These are phyloP conservation scores for Tipula unca DNA, from an alignment of 2,888 invertebrate genomes.

Conservation along the genomic window DNA sequence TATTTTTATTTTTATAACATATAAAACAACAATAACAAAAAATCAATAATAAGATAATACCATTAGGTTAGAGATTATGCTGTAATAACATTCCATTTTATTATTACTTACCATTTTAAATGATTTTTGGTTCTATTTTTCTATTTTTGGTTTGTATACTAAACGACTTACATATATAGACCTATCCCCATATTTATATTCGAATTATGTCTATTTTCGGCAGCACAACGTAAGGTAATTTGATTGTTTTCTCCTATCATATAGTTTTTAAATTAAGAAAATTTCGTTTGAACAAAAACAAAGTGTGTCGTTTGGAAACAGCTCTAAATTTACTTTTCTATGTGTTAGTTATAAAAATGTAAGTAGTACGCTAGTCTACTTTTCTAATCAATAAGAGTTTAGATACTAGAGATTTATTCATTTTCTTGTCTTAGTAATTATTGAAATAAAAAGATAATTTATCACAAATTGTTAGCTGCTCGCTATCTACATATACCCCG, in stretches of 20 bases:
- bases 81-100: background rate
- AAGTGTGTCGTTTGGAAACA: background rate
- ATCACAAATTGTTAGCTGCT: background rate
- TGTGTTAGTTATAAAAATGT: background rate
- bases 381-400: too few species aligned
- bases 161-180: background rate
- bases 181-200: background rate
- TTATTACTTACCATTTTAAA: background rate
- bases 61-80: background rate
- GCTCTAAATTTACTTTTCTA: background rate
- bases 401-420: background rate
- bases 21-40: background rate
- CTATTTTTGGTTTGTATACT: background rate
- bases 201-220: background rate
- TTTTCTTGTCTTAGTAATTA: background rate
- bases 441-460: background rate
- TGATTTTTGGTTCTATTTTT: background rate
- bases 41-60: constrained; percentile 4
- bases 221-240: background rate
- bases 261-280: background rate
- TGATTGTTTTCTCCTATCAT: background rate
- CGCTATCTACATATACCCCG: background rate
- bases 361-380: background rate
- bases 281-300: background rate
- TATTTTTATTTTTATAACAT: background rate